Percentiles rank a stretch among this genome's conserved stretches.
Conservation (phyloP, 2,797 vertebrate genomes). For the Uromys caudimaculatus region DNA sequence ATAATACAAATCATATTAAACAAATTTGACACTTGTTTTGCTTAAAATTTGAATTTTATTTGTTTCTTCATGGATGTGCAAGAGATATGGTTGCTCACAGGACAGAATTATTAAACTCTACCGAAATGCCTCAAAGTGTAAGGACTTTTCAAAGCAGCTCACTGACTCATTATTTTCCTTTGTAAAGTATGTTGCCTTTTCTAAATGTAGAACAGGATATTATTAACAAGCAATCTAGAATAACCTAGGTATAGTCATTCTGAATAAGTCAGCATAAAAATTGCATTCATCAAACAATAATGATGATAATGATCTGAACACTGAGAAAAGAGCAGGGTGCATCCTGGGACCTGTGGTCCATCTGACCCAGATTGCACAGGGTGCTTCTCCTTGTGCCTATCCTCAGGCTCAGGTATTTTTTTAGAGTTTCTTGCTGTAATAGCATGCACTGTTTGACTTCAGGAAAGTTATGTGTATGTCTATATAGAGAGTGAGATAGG, state of each 20-base stretch:
- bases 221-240: not conserved
- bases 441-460: not conserved
- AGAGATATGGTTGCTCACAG: not conserved
- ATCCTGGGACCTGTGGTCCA: not conserved
- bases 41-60: constrained; percentile 47
- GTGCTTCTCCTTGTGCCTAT: not conserved
- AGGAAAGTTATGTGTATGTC: not conserved
- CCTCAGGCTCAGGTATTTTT: not conserved
- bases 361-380: not conserved
- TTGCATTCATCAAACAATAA: not conserved
- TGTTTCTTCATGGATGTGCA: not conserved
- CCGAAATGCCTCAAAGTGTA: not conserved
- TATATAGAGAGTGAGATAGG: not conserved
- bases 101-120: not conserved
- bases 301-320: not conserved
- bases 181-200: not conserved
- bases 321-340: not conserved
- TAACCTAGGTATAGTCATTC: not conserved
- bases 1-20: not conserved
- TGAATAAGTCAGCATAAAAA: not conserved
- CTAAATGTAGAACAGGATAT: not conserved
- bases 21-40: not conserved
- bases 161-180: not conserved
- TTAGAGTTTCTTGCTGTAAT: not conserved
- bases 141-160: not conserved